These are phyloP conservation scores for Tolypeutes matacus DNA, from an alignment of 2,797 vertebrate species.

Conservation along the genomic window DNA sequence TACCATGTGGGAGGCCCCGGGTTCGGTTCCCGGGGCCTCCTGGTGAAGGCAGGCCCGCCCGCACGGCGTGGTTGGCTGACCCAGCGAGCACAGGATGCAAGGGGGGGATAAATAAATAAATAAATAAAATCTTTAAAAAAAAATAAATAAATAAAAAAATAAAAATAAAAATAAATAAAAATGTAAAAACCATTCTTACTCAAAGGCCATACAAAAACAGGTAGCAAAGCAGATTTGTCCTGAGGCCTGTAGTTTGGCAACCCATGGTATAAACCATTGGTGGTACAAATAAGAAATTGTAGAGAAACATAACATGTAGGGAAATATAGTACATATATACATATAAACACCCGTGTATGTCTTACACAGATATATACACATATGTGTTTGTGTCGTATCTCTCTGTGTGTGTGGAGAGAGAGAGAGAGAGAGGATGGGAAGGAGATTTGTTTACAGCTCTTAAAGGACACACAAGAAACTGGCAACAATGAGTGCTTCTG, in stretches of 20 bases:
- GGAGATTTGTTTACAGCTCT: not conserved
- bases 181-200: not conserved
- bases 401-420: too few species aligned
- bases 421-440: too few species aligned
- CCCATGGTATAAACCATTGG: not conserved
- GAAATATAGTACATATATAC: not conserved
- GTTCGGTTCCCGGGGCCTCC: too few species aligned
- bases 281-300: not conserved
- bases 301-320: not conserved
- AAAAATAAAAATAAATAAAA: too few species aligned
- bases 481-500: not conserved
- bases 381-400: not conserved
- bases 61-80: too few species aligned
- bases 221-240: not conserved
- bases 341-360: not conserved
- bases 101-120: too few species aligned
- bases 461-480: not conserved
- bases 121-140: too few species aligned
- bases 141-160: too few species aligned
- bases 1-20: too few species aligned
- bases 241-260: fast-evolving
- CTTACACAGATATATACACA: not conserved
- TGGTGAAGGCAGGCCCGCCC: too few species aligned
- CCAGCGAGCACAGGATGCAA: too few species aligned
- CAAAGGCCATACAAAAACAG: not conserved